phyloP scores from a whole-genome alignment of 2,113 vertebrate species.

The Cisticola juncidis region DNA sequence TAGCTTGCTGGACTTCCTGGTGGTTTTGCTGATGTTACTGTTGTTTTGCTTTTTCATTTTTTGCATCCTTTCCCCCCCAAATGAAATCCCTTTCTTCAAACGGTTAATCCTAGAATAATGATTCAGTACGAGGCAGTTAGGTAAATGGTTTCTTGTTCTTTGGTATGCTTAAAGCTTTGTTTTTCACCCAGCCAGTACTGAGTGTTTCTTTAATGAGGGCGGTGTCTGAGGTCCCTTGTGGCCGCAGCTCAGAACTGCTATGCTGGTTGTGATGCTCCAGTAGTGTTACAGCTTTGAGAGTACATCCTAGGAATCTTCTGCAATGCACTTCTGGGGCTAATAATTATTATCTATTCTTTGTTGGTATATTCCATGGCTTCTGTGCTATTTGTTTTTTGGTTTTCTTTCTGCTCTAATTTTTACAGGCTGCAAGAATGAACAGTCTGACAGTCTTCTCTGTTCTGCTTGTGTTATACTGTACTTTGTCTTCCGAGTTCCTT shows the following conservation, averaged over 20 bases:
- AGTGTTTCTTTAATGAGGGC: background rate
- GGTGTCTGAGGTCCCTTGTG: background rate
- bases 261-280: background rate
- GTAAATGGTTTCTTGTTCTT: background rate
- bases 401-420: background rate
- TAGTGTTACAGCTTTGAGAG: background rate
- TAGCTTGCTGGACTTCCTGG: background rate
- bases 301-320: background rate
- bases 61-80: accelerated
- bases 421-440: background rate
- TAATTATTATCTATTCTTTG: background rate
- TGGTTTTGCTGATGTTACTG: background rate
- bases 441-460: background rate
- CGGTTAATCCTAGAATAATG: background rate
- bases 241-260: background rate
- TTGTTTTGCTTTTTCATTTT: background rate
- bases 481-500: background rate
- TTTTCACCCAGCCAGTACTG: background rate
- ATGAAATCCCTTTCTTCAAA: background rate
- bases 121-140: background rate
- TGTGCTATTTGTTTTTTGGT: background rate
- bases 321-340: background rate
- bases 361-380: background rate
- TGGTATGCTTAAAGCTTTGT: background rate
- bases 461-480: background rate